phyloP scores from a whole-genome alignment of 2,113 vertebrate species.

The Phalacrocorax carbo region DNA sequence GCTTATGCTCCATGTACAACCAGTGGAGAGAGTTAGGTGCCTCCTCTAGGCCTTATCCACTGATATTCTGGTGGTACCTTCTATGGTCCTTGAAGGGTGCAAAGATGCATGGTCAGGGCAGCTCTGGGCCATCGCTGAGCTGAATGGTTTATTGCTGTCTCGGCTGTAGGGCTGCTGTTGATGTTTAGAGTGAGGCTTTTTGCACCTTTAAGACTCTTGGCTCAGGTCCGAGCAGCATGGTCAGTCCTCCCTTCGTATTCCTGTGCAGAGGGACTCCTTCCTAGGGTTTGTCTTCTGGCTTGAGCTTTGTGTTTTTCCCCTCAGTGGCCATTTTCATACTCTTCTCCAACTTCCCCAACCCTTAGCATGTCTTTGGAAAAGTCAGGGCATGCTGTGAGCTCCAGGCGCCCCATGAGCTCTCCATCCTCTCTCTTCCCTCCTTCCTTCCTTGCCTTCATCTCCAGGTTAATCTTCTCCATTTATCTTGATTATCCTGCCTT shows the following conservation, averaged over 20 bases:
- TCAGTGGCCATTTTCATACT: neutral
- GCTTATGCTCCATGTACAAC: neutral
- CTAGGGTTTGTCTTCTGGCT: neutral
- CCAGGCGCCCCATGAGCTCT: neutral
- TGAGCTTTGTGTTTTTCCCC: neutral
- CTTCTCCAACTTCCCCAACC: neutral
- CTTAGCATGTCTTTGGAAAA: neutral
- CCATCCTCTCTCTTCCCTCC: neutral
- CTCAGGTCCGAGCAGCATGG: neutral
- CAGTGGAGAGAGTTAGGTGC: neutral
- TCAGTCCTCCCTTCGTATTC: neutral
- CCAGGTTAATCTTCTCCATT: slow-evolving; percentile 39
- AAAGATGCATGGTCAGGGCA: fast-evolving
- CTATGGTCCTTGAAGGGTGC: neutral
- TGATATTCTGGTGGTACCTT: neutral
- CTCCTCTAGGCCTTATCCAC: neutral
- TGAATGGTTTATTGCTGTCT: neutral
- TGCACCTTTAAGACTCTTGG: neutral
- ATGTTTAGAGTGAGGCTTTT: neutral
- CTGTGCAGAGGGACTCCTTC: neutral
- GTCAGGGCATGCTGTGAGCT: neutral
- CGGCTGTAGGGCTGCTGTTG: neutral
- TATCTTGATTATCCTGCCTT: slow-evolving; percentile 44
- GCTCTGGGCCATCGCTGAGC: neutral
- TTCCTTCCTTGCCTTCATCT: neutral